These are phyloP conservation scores for Sebastes fasciatus DNA, from an alignment of 2,113 vertebrate species.

Conservation along the genomic window DNA sequence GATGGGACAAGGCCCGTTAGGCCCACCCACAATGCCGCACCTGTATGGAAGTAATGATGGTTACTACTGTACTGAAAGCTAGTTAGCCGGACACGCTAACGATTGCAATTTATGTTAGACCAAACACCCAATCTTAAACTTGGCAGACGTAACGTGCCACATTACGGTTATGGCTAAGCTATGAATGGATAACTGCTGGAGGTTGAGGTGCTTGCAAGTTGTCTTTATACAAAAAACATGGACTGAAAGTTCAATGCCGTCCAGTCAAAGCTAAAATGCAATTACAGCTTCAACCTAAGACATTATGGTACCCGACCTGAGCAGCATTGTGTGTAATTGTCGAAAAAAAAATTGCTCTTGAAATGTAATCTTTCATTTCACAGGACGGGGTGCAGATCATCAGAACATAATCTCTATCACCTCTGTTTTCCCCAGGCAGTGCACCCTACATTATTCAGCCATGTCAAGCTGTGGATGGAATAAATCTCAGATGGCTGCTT, in stretches of 20 bases:
- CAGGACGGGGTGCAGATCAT: slow-evolving; percentile 2
- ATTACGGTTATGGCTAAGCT: not conserved
- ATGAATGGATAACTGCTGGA: not conserved
- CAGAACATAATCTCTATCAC: slow-evolving; percentile 10
- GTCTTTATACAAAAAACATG: too few relatives aligned
- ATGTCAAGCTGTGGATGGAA: slow-evolving; percentile 45
- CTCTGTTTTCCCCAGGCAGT: slow-evolving; percentile 16
- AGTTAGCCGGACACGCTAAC: not conserved
- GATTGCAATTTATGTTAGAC: not conserved
- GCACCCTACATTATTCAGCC: slow-evolving; percentile 48
- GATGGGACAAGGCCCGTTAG: too few relatives aligned
- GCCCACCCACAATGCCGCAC: too few relatives aligned
- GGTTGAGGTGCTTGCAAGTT: too few relatives aligned
- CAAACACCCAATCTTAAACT: not conserved
- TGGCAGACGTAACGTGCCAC: not conserved
- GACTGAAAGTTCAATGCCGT: too few relatives aligned
- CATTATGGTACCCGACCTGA: not conserved
- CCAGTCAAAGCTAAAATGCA: too few relatives aligned
- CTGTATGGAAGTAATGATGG: not conserved
- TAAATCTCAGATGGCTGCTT: slow-evolving; percentile 49
- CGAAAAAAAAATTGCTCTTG: not conserved
- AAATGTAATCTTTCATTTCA: slow-evolving; percentile 11
- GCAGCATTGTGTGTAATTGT: slow-evolving; percentile 15
- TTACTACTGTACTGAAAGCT: not conserved
- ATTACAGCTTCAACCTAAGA: too few relatives aligned